Percentiles rank a stretch among this genome's conserved stretches.
Conservation (phyloP, 2,797 vertebrate genomes). For the Anguilla obscura region DNA sequence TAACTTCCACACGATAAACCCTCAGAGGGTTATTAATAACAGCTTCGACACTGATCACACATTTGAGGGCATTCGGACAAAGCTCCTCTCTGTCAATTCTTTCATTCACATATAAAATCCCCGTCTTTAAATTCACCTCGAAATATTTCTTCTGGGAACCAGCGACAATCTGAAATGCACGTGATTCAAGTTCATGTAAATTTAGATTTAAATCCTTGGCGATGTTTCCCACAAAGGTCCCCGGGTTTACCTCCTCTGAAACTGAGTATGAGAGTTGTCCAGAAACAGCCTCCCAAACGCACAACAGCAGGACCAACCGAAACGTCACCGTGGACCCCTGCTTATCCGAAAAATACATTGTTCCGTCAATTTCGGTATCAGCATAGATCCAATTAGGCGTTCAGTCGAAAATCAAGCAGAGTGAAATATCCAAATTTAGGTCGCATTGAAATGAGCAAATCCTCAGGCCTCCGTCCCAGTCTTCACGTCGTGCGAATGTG, state of each 20-base stretch:
- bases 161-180: slow-evolving; percentile 50
- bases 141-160: slow-evolving; percentile 61
- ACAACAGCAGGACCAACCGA: slow-evolving; percentile 48
- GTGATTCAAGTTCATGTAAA: slow-evolving; percentile 44
- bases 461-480: neutral
- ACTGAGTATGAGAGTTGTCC: slow-evolving; percentile 67
- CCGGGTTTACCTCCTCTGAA: slow-evolving; percentile 52
- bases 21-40: slow-evolving; percentile 43
- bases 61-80: slow-evolving; percentile 62
- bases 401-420: neutral
- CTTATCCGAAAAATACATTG: slow-evolving; percentile 47
- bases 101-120: slow-evolving; percentile 63
- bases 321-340: slow-evolving; percentile 46
- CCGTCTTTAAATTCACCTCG: slow-evolving; percentile 63
- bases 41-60: slow-evolving; percentile 65
- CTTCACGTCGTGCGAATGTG: neutral
- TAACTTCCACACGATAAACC: slow-evolving; percentile 43
- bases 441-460: neutral
- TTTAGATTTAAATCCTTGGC: slow-evolving; percentile 53
- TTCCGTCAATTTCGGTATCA: slow-evolving; percentile 28
- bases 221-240: slow-evolving; percentile 55
- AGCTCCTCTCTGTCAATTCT: slow-evolving; percentile 73
- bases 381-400: neutral
- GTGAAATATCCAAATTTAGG: neutral
- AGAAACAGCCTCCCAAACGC: slow-evolving; percentile 62